Conservation (phyloP, 2,113 vertebrate species). For the Petrocephalus zakoni region DNA sequence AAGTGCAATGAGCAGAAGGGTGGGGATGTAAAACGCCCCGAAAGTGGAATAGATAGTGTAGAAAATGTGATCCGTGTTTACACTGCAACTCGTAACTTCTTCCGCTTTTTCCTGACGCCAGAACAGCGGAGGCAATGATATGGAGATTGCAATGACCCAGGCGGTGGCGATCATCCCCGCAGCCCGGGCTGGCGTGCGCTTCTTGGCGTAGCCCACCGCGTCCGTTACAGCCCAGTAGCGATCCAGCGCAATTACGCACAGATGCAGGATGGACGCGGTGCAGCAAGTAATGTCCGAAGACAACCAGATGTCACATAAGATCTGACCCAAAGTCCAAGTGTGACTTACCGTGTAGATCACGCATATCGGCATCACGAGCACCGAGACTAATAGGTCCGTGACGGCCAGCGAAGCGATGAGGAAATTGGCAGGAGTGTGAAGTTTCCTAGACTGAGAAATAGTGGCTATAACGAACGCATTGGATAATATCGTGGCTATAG, state of each 20-base stretch:
- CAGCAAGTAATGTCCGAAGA: constrained; percentile 98
- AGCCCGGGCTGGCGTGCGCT: constrained; percentile 82
- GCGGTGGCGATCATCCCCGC: constrained; percentile 85
- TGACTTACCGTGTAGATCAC: constrained; percentile 88
- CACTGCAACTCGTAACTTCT: constrained; percentile 73
- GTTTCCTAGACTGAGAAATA: constrained; percentile 87
- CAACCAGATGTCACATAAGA: constrained; percentile 91
- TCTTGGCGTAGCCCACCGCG: constrained; percentile 89
- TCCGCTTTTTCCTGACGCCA: constrained; percentile 90
- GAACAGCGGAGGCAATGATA: constrained; percentile 92
- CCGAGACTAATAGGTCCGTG: constrained; percentile 91
- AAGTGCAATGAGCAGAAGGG: constrained; percentile 85
- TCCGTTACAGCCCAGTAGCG: constrained; percentile 98
- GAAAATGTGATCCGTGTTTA: constrained; percentile 92
- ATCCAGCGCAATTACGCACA: constrained; percentile 95
- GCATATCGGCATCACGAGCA: constrained; percentile 93
- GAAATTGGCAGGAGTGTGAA: constrained; percentile 97
- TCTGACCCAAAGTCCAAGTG: constrained; percentile 89
- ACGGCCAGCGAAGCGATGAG: constrained; percentile 90
- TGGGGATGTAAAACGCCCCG: constrained; percentile 95
- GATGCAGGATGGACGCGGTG: constrained; percentile 94
- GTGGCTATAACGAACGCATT: constrained; percentile 94
- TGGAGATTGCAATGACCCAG: constrained; percentile 94
- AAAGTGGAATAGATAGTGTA: constrained; percentile 97
- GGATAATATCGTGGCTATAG: constrained; percentile 85